phyloP scores from a whole-genome alignment of 2,113 vertebrate species.

The Aspiorhynchus laticeps region DNA sequence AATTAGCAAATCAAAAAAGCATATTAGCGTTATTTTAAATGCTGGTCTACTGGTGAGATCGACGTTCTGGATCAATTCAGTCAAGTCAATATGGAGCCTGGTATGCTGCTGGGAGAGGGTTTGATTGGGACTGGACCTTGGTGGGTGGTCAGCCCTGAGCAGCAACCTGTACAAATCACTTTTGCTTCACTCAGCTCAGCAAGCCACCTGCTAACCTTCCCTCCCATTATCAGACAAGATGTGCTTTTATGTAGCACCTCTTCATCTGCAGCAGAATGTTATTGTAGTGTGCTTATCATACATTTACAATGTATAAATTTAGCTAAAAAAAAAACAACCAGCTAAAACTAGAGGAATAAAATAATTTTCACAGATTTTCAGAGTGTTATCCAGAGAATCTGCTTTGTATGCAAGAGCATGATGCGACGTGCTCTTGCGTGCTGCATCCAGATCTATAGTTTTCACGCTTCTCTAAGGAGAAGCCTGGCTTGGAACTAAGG shows the following conservation, averaged over 20 bases:
- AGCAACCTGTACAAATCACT: slow-evolving; percentile 43
- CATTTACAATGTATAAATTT: neutral
- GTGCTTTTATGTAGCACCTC: slow-evolving; percentile 12
- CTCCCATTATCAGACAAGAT: slow-evolving; percentile 15
- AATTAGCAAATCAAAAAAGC: neutral
- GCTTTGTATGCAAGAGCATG: slow-evolving; percentile 31
- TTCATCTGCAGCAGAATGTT: neutral
- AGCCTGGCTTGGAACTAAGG: slow-evolving; percentile 63
- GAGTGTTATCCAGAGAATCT: slow-evolving; percentile 1
- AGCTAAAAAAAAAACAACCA: neutral
- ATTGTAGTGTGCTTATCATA: neutral
- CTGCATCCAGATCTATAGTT: slow-evolving; percentile 43
- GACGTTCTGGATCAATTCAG: neutral
- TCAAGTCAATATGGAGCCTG: slow-evolving; percentile 12
- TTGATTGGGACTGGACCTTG: slow-evolving; percentile 38
- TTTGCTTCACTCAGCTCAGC: neutral
- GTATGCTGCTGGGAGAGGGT: slow-evolving; percentile 8
- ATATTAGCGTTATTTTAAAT: neutral
- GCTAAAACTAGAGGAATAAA: neutral
- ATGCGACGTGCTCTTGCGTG: slow-evolving; percentile 9
- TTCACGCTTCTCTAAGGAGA: slow-evolving; percentile 60
- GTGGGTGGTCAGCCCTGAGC: slow-evolving; percentile 3
- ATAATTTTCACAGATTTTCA: neutral
- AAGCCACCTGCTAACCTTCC: slow-evolving; percentile 1
- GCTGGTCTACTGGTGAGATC: neutral